Conservation (phyloP, 2,797 vertebrate genomes). For the Acomys russatus region DNA sequence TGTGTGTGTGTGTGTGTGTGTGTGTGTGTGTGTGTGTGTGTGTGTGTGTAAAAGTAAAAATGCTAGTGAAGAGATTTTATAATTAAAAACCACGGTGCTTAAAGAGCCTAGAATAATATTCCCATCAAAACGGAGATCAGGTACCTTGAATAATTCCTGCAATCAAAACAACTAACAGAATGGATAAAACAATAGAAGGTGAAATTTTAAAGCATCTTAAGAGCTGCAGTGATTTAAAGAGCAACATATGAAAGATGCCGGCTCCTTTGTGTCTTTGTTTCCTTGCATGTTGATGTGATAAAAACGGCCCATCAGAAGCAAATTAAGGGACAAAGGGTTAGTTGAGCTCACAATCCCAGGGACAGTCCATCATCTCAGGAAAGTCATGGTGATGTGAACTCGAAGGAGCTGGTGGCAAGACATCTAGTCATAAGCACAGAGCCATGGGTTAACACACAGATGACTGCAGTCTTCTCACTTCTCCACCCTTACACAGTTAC, state of each 20-base stretch:
- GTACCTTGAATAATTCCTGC: slow-evolving; percentile 7
- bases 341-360: background rate
- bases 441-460: no score
- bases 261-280: background rate
- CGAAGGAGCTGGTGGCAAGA: background rate
- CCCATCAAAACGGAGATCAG: background rate
- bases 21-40: background rate
- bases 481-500: background rate
- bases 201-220: slow-evolving; percentile 1
- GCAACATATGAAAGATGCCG: slow-evolving; percentile 11
- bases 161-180: slow-evolving; percentile 42
- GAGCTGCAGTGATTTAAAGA: background rate
- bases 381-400: background rate
- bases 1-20: background rate
- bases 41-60: background rate
- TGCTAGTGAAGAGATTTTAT: slow-evolving; percentile 45
- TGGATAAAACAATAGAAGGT: slow-evolving; percentile 3
- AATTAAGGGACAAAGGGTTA: no score
- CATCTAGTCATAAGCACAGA: background rate
- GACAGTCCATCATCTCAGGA: background rate
- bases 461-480: background rate
- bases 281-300: background rate
- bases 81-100: slow-evolving; percentile 30
- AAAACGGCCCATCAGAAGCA: background rate
- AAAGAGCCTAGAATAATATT: slow-evolving; percentile 10